phyloP scores from a whole-genome alignment of 35 echinoderm and acorn worm species.

The Hemicentrotus pulcherrimus region DNA sequence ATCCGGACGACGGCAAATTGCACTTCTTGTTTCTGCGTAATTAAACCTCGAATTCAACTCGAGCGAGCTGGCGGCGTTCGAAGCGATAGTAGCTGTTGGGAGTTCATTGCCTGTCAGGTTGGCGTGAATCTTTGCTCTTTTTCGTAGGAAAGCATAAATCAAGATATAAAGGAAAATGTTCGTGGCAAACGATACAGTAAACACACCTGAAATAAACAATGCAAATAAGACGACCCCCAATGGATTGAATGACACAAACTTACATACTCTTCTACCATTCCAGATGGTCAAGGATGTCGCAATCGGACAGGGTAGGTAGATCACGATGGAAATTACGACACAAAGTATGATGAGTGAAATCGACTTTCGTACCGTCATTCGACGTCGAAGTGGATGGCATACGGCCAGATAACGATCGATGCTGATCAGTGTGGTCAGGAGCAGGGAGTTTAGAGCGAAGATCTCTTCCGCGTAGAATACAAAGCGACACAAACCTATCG shows the following conservation, averaged over 20 bases:
- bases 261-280: neutral
- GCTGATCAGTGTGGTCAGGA: too few species aligned
- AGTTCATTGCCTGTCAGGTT: neutral
- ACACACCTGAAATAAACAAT: neutral
- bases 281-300: neutral
- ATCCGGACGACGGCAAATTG: too few species aligned
- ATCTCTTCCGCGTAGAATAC: neutral
- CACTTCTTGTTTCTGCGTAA: too few species aligned
- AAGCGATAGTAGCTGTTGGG: neutral
- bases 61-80: too few species aligned
- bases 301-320: neutral
- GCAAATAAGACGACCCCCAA: neutral
- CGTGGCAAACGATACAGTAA: neutral
- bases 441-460: neutral
- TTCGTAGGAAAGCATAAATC: neutral
- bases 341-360: neutral
- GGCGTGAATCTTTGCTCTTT: neutral
- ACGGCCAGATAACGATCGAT: too few species aligned
- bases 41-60: too few species aligned
- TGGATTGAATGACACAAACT: neutral
- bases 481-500: neutral
- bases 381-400: too few species aligned
- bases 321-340: neutral
- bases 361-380: neutral
- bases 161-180: neutral